These are phyloP conservation scores for Axis porcinus DNA, from an alignment of 2,113 vertebrate species.

Conservation along the genomic window DNA sequence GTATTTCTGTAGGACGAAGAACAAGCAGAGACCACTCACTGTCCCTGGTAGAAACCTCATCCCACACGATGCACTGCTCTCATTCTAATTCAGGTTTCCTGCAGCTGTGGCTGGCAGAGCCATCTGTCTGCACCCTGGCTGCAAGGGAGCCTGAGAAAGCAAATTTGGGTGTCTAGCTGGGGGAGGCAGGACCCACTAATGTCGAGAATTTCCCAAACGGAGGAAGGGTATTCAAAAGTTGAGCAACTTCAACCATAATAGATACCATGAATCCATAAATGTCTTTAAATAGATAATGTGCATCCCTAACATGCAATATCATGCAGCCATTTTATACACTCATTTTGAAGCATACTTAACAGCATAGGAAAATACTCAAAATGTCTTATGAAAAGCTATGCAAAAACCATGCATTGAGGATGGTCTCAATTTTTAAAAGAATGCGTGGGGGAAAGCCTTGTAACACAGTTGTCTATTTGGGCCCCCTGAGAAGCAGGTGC, in stretches of 20 bases:
- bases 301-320: background rate
- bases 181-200: background rate
- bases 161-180: background rate
- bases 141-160: background rate
- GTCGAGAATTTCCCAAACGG: background rate
- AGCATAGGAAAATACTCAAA: background rate
- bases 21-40: background rate
- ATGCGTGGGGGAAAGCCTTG: background rate
- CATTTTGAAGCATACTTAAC: background rate
- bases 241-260: background rate
- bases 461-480: background rate
- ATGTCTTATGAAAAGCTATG: background rate
- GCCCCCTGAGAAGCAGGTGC: background rate
- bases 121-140: background rate
- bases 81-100: background rate
- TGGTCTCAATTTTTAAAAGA: background rate
- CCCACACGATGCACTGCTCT: accelerated
- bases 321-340: background rate
- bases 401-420: background rate
- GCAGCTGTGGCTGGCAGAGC: too few species aligned
- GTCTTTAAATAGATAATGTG: background rate
- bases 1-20: background rate
- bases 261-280: background rate
- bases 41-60: background rate
- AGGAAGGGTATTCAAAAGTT: background rate